Percentiles rank a stretch among this genome's conserved stretches.
These are phyloP conservation scores for Platyura marginata DNA, from an alignment of 1,140 invertebrate species.

Conservation along the genomic window DNA sequence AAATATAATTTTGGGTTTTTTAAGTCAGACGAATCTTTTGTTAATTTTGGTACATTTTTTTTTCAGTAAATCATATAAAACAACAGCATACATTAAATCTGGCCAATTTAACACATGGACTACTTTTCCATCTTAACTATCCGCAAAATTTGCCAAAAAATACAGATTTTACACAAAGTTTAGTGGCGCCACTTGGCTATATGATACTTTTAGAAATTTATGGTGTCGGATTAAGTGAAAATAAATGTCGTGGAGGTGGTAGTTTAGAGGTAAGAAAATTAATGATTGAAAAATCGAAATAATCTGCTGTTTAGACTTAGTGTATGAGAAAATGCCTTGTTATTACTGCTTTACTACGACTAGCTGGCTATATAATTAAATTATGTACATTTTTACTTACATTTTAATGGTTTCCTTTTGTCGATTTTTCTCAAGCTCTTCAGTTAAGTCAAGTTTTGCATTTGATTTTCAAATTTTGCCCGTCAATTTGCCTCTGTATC, in stretches of 20 bases:
- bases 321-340: too few species aligned
- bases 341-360: too few species aligned
- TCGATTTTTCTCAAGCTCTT: too few species aligned
- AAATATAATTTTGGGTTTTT: slow-evolving; percentile 7
- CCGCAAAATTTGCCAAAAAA: slow-evolving; percentile 27
- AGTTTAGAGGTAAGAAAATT: slow-evolving; percentile 6
- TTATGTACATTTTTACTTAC: too few species aligned
- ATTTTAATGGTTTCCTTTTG: too few species aligned
- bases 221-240: slow-evolving; percentile 23
- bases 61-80: slow-evolving; percentile 8
- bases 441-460: too few species aligned
- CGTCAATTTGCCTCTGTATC: too few species aligned
- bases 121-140: slow-evolving; percentile 33
- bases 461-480: too few species aligned
- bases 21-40: not conserved
- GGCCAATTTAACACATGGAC: slow-evolving; percentile 12
- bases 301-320: too few species aligned
- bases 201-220: slow-evolving; percentile 32
- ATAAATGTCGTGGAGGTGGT: slow-evolving; percentile 7
- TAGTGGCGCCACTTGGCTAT: slow-evolving; percentile 35
- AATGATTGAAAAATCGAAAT: not conserved
- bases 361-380: too few species aligned
- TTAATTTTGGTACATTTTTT: not conserved
- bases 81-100: slow-evolving; percentile 9
- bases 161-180: slow-evolving; percentile 29